A percentile compares a stretch with the other conserved stretches of the same genome.
These are phyloP conservation scores for Falco novaeseelandiae DNA, from an alignment of 2,797 vertebrate species.

Conservation along the genomic window DNA sequence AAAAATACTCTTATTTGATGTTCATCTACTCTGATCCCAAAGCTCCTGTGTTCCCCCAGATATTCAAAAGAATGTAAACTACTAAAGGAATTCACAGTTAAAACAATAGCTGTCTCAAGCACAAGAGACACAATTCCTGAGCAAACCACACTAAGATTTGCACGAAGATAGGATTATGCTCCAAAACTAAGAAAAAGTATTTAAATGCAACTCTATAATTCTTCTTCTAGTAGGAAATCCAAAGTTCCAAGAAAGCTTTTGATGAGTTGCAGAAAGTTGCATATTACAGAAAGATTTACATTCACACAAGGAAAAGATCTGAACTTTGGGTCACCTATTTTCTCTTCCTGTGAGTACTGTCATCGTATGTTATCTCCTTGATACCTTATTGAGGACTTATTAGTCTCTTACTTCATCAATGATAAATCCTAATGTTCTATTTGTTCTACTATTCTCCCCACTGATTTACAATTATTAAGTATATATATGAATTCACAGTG, in stretches of 20 bases:
- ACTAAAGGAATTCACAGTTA: not conserved
- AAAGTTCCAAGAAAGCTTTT: not conserved
- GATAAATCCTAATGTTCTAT: not conserved
- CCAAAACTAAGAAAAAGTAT: not conserved
- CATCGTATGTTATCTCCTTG: not conserved
- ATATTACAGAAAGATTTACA: not conserved
- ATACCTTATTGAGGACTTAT: not conserved
- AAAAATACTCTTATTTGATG: not conserved
- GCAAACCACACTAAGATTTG: not conserved
- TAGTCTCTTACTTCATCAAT: not conserved
- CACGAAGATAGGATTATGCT: not conserved
- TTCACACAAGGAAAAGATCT: not conserved
- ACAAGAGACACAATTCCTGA: not conserved
- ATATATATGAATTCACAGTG: not conserved
- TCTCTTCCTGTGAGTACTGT: not conserved
- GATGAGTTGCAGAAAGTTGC: not conserved
- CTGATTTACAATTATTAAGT: not conserved
- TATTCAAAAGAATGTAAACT: not conserved
- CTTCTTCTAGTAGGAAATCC: not conserved
- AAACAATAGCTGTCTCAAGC: not conserved
- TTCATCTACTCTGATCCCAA: not conserved
- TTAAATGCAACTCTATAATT: not conserved
- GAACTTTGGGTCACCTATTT: not conserved
- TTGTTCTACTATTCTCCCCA: not conserved
- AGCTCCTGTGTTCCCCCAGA: fast-evolving